Evolutionary conservation across 2,888 invertebrate genomes (phyloP), one percentile per base, ranked within the genome.

Genomic region (Scaptomyza tumidula): DNA sequence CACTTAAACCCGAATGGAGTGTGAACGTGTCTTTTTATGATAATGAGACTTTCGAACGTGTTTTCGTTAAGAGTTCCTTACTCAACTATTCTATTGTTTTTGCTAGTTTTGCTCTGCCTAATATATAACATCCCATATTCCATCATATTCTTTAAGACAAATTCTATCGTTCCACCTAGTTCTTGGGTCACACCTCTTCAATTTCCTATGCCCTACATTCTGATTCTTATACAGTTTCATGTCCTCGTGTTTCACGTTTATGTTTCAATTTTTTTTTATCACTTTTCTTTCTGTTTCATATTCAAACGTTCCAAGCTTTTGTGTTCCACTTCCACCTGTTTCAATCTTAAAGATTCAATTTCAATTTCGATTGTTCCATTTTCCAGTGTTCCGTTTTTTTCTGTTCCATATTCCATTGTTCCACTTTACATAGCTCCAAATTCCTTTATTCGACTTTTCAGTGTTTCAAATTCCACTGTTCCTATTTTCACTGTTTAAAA

Each of bases 1-100:
- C 49, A 68, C 48, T 49, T 44, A n/a, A 48, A 45, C 29, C 45
- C 2, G 24, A 14, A 49, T 43, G 48, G 31, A 39, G 29, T 39
- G 57, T 16, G 48, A 27, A 19, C 35, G 39, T 56, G 24, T 63
- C 10, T 4, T 33, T 35, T 56, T 43, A 41, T 41, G 41, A 16
- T 16, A 41, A 41, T 41, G 41, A 41, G 41, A 16, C 4, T 10
- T 16, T 41, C 10, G 14, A 16, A 3, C 0, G 16, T 3, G 7
- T 1, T 29, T 39, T 2, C 35, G 6, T 24, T 24, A 7, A 7
- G 14, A 39, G 14, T 39, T 39, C 1, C 5, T 14, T 3, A 39
- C 4, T 7, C 14, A 39, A 39, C 7, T 39, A 0, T 39, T 39
- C 24, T 24, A 2, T 39, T 6, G 37, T 37, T 35, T 35, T 35